Evolutionary conservation across 1,140 invertebrate genomes (phyloP).

Genomic region (Anastatus disparis): DNA sequence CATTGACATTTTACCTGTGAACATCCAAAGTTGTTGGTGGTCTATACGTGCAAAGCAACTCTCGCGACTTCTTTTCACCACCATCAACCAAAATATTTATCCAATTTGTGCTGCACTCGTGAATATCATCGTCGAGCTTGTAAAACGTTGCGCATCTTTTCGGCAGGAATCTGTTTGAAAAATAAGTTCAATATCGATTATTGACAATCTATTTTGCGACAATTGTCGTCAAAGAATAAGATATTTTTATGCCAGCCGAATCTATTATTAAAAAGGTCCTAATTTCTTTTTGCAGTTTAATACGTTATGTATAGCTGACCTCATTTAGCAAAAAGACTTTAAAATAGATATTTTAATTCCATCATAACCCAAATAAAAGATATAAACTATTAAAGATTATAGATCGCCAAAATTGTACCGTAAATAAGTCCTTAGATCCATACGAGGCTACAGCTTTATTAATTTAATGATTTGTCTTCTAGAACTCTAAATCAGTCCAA

Average conservation of each 20-base stretch:
- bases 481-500: too few relatives aligned
- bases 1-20: neutral
- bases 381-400: too few relatives aligned
- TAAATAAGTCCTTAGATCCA: neutral
- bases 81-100: neutral
- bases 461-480: too few relatives aligned
- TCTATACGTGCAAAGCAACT: neutral
- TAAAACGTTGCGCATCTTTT: neutral
- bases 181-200: constrained; percentile 22
- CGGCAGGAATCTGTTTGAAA: constrained; percentile 21
- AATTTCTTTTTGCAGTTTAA: neutral
- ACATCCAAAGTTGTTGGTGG: constrained; percentile 1
- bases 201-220: neutral
- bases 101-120: neutral
- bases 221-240: constrained; percentile 24
- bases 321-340: neutral
- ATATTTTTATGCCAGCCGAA: constrained; percentile 15
- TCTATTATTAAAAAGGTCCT: constrained; percentile 29
- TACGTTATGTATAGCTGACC: neutral
- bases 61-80: neutral
- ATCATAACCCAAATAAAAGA: constrained; percentile 2
- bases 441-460: neutral
- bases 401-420: neutral
- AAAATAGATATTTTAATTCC: constrained; percentile 25
- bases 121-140: neutral